Percentiles rank a stretch among this genome's conserved stretches.
Conservation (phyloP, 2,113 vertebrate species). For the Saguinus midas region DNA sequence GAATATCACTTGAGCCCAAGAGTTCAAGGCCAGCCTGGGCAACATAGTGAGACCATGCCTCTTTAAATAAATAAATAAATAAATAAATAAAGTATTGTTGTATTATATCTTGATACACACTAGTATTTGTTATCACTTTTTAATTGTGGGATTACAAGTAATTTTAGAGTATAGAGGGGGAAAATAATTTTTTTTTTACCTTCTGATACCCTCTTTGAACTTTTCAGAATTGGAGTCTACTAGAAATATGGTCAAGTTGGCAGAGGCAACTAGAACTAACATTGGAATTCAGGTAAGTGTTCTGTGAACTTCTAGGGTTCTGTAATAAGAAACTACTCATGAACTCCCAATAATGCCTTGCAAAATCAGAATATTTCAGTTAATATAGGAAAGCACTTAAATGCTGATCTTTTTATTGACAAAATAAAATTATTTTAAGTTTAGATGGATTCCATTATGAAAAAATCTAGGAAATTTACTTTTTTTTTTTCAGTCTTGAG, state of each 20-base stretch:
- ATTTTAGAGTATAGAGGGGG: neutral
- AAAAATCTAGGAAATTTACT: neutral
- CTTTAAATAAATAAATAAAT: neutral
- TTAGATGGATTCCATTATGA: neutral
- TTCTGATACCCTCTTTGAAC: constrained; percentile 40
- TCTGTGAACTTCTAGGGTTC: neutral
- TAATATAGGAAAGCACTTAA: neutral
- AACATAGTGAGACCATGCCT: neutral
- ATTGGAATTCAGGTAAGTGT: constrained; percentile 91
- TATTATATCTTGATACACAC: neutral
- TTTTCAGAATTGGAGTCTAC: constrained; percentile 93
- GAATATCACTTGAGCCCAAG: neutral
- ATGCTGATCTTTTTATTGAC: constrained; percentile 30
- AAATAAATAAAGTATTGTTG: neutral
- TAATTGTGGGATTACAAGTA: neutral
- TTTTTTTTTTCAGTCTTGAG: too few relatives aligned
- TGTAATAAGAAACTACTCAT: neutral
- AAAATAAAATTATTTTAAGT: constrained; percentile 38
- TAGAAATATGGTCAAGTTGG: constrained; percentile 95
- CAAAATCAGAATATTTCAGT: neutral
- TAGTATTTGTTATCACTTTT: constrained; percentile 19
- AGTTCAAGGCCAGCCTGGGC: neutral
- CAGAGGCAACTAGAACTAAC: constrained; percentile 92
- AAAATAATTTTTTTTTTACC: neutral
- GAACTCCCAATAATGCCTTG: neutral